A percentile compares a stretch with the other conserved stretches of the same genome.
These are phyloP conservation scores for Aproaerema taeniolella DNA, from an alignment of 2,888 invertebrate genomes.

Conservation along the genomic window DNA sequence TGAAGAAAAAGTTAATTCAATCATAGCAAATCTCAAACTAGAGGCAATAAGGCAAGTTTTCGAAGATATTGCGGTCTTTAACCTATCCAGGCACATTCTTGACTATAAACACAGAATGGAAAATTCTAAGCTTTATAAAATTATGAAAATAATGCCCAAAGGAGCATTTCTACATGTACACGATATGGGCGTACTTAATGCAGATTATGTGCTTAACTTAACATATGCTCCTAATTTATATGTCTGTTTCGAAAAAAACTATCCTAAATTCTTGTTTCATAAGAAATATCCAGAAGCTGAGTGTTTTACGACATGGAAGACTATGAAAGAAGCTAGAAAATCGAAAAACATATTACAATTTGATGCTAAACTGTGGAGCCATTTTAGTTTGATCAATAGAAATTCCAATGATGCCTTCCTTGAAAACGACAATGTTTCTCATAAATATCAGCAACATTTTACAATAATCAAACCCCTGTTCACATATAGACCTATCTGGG, in stretches of 20 bases:
- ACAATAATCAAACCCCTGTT: not conserved
- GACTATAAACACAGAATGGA: not conserved
- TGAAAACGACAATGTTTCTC: not conserved
- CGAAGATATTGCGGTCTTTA: not conserved
- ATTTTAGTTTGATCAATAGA: not conserved
- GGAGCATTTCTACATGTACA: not conserved
- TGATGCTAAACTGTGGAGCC: not conserved
- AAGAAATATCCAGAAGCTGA: not conserved
- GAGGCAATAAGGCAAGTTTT: not conserved
- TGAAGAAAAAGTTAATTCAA: not conserved
- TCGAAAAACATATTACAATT: not conserved
- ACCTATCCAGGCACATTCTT: not conserved
- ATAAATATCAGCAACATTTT: not conserved
- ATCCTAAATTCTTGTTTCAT: not conserved
- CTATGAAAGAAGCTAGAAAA: not conserved
- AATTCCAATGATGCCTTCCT: not conserved
- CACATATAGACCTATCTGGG: not conserved
- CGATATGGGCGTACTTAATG: not conserved
- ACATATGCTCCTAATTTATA: not conserved
- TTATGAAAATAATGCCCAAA: not conserved
- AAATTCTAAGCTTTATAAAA: not conserved
- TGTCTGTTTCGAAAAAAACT: not conserved
- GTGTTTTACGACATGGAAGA: not conserved
- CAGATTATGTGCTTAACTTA: not conserved
- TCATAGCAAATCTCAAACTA: not conserved